Percentiles rank a stretch among this genome's conserved stretches.
Conservation (phyloP, 2,797 vertebrate genomes). For the Scleropages formosus region DNA sequence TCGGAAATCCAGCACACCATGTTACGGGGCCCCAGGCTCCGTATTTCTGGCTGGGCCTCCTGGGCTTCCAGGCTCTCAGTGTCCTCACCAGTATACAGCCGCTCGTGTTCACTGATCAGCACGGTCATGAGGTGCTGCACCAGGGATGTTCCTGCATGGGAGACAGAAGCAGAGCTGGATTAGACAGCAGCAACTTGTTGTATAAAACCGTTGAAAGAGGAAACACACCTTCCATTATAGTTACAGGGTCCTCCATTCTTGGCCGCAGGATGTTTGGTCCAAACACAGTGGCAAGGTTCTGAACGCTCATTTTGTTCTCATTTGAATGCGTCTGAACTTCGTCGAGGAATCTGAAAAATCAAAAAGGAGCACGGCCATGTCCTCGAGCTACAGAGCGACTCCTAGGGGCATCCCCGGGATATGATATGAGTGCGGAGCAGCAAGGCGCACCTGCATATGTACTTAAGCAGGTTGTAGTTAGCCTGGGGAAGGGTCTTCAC, state of each 20-base stretch:
- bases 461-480: slow-evolving; percentile 93
- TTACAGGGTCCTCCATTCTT: slow-evolving; percentile 86
- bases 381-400: not conserved
- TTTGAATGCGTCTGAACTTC: slow-evolving; percentile 90
- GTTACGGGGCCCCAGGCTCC: slow-evolving; percentile 61
- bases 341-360: slow-evolving; percentile 80
- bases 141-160: slow-evolving; percentile 79
- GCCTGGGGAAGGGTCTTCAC: slow-evolving; percentile 86
- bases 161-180: not conserved
- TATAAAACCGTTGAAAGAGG: not conserved
- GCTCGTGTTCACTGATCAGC: slow-evolving; percentile 83
- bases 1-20: slow-evolving; percentile 83
- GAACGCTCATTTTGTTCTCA: slow-evolving; percentile 95
- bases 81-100: slow-evolving; percentile 73
- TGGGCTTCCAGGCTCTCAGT: slow-evolving; percentile 49
- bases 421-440: too few relatives aligned
- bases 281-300: slow-evolving; percentile 94
- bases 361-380: not conserved
- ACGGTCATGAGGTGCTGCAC: slow-evolving; percentile 93
- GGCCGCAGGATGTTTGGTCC: slow-evolving; percentile 93
- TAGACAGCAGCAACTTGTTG: not conserved
- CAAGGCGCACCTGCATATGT: slow-evolving; percentile 90
- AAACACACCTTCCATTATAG: slow-evolving; percentile 89
- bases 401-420: too few relatives aligned
- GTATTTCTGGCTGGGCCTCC: slow-evolving; percentile 52